Conservation (phyloP, 1,140 invertebrate species). For the Stegodyphus dumicola region DNA sequence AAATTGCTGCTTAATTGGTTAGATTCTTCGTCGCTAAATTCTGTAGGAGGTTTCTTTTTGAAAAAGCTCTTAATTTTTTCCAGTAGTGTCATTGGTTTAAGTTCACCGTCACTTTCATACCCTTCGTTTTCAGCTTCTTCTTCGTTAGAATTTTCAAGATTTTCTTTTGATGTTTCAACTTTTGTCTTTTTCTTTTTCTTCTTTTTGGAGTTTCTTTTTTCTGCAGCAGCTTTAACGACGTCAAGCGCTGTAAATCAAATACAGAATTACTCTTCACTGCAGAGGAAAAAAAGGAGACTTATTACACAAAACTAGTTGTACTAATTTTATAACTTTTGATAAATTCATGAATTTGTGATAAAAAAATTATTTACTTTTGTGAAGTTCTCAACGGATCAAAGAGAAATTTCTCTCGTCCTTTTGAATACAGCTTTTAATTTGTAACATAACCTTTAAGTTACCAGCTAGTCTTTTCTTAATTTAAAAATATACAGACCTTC, state of each 20-base stretch:
- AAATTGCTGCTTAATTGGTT: constrained; percentile 5
- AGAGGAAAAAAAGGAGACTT: not conserved
- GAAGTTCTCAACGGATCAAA: no score
- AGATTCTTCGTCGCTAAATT: constrained; percentile 39
- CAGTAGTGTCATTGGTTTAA: not conserved
- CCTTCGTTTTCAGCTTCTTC: not conserved
- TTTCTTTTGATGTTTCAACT: not conserved
- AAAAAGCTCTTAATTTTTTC: constrained; percentile 16
- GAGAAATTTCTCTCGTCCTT: no score
- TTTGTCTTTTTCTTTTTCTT: constrained; percentile 4
- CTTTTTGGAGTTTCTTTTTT: constrained; percentile 13
- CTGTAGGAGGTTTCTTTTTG: not conserved
- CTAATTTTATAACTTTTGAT: no score
- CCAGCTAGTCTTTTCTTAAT: no score
- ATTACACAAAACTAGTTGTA: not conserved
- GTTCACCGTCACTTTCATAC: not conserved
- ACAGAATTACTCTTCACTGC: not conserved
- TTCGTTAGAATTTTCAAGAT: not conserved
- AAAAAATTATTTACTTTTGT: no score
- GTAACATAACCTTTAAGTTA: no score
- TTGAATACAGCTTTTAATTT: no score
- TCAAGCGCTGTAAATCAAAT: constrained; percentile 13
- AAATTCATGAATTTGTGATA: no score
- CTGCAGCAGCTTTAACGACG: not conserved
- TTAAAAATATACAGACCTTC: no score